Evolutionary conservation across 2,113 vertebrate species (phyloP), one percentile per base, ranked within the genome.

Genomic region (Silurus meridionalis): DNA sequence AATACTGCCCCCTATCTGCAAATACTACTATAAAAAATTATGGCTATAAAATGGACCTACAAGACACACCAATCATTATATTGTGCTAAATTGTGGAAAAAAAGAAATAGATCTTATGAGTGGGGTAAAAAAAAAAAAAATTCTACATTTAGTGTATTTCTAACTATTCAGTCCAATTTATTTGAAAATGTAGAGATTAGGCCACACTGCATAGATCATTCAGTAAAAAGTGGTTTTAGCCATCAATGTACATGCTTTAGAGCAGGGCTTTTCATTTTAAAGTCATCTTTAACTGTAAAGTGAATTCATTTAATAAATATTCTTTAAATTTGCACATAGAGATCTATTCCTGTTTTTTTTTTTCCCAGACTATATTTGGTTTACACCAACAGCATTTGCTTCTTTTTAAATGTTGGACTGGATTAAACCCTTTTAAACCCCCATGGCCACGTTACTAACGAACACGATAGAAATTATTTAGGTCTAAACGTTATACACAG

Each of bases 1-100:
- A 81, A 86, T 46, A 81, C 78, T 72, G 78, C 85, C 85, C 85
- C 46, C 85, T 81, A 52, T 25, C 66, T 61, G 23, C 55, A 25
- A 28, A 14, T 13, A 10, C 1, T 25, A 55, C n/a, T 74, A 57
- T 15, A 78, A 6, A 5, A 50, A 52, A 74, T 52, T 6, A 10
- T 0, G 8, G 0, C 10, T 25, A 15, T 48, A 23, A 83, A 83
- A 67, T 69, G 50, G 50, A 78, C 8, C 50, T 53, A 21, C 21
- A 53, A 4, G 4, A 13, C 2, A 78, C 52, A 25, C 10, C 10
- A 75, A 23, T 1, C 13, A 15, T 55, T 11, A 14, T 10, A 75
- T 53, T 55, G 25, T 15, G 11, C 0, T 52, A 4, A 50, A 52
- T 4, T 0, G n/a, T 23, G n/a, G 8, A 37, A 37, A 25, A 23